Conservation (phyloP, 2,888 invertebrate genomes). For the Panopea generosa region DNA sequence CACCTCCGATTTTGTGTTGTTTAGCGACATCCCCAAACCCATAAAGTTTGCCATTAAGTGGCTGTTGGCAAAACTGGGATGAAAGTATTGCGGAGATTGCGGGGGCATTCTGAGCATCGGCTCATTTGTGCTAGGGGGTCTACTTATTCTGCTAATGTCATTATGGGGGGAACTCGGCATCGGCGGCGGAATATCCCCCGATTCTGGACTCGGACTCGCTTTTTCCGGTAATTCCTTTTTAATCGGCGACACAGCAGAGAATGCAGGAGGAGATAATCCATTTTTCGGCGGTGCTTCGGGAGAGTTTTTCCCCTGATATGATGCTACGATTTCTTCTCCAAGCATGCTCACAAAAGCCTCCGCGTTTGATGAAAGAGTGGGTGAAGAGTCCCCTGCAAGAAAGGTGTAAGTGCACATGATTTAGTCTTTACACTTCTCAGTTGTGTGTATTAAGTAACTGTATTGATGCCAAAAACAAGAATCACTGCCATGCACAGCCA, state of each 20-base stretch:
- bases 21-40: conserved; percentile 55
- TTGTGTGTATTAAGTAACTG: background rate
- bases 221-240: conserved; percentile 46
- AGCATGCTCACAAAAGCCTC: conserved; percentile 86
- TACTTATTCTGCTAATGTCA: conserved; percentile 33
- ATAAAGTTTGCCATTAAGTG: conserved; percentile 69
- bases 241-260: conserved; percentile 47
- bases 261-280: conserved; percentile 45
- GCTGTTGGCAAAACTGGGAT: conserved; percentile 59
- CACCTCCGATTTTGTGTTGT: conserved; percentile 58
- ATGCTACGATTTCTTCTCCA: conserved; percentile 92
- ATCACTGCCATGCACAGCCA: background rate
- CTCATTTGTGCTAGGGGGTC: conserved; percentile 59
- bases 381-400: conserved; percentile 75
- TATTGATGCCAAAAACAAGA: background rate
- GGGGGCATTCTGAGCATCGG: conserved; percentile 54
- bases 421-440: conserved; percentile 13
- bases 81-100: conserved; percentile 66
- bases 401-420: conserved; percentile 77
- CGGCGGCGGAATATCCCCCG: conserved; percentile 57
- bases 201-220: conserved; percentile 44
- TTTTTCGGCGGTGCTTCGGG: conserved; percentile 41
- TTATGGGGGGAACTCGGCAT: conserved; percentile 58
- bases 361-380: conserved; percentile 78
- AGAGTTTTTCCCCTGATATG: conserved; percentile 87